Base-by-base conservation (phyloP, 2,888 invertebrate genomes). In the Lottia scabra region DNA sequence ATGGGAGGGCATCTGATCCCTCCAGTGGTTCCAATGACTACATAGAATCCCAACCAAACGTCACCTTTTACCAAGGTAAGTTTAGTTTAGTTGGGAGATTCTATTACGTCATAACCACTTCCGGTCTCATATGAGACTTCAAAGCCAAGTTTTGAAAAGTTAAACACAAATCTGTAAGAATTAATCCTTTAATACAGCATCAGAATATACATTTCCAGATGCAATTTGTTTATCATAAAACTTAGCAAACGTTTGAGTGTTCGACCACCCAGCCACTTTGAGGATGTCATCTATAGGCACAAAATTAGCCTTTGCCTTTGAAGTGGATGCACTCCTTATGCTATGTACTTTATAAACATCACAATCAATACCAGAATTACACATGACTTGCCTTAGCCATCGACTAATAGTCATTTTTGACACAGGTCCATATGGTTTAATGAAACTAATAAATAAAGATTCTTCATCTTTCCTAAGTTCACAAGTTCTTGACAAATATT, bases 91-190 rank as follows among this genome's bases (percentile, higher is more conserved):
- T 71, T 74, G 45, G 26, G 27, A 64, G 67, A 75, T 75, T 75
- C 69, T 75, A 72, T 75, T 72, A 75, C 71, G 75, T 70, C 72
- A 75, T 72, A 67, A 48, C 69, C 65, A 75, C 70, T 69, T 63
- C 45, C 69, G 70, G 26, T 16, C 65, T 66, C 71, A 74, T 64
- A 71, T 74, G 71, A 74, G 67, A 74, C 63, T 68, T 71, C 62
- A 74, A 71, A 68, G 66, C 69, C 44, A 63, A 12, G 30, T 23
- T 19, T 43, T 70, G 15, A 45, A n/a, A 27, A 48, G 48, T 16
- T 19, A 19, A 45, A 64, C 30, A 30, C 12, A 71, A 71, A 6
- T 62, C 71, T n/a, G 64, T 64, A 45, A n/a, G n/a, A 67, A 30
- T 30, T 27, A 72, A 19, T 56, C 38, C 5, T 30, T 19, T 23